Conservation (phyloP, 2,797 vertebrate species). For the Clarias pachynema region DNA sequence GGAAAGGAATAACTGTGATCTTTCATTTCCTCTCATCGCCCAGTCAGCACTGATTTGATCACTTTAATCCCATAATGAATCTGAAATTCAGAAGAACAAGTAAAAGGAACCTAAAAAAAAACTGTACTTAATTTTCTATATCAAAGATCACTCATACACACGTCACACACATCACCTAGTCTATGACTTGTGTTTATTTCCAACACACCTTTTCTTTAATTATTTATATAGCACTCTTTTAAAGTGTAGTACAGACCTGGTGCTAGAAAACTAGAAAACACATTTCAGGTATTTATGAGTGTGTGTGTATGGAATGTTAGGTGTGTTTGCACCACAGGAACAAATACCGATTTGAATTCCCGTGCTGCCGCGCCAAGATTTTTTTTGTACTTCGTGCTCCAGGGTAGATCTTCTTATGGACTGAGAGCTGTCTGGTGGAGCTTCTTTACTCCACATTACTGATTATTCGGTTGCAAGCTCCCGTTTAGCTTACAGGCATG, state of each 20-base stretch:
- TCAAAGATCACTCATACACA: not conserved
- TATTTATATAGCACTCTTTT: not conserved
- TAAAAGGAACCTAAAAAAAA: not conserved
- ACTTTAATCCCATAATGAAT: not conserved
- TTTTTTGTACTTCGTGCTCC: not conserved
- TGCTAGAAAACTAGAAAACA: too few relatives aligned
- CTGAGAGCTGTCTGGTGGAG: too few relatives aligned
- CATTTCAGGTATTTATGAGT: not conserved
- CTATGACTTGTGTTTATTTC: not conserved
- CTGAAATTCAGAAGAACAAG: not conserved
- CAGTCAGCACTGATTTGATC: not conserved
- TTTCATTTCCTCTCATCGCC: not conserved
- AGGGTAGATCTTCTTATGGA: conserved; percentile 4
- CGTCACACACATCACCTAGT: not conserved
- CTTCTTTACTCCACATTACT: not conserved
- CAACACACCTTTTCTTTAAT: not conserved
- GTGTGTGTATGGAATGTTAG: not conserved
- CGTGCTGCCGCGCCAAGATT: too few relatives aligned
- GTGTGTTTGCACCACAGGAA: not conserved
- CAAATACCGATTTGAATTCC: not conserved
- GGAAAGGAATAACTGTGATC: not conserved
- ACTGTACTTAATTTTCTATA: too few relatives aligned
- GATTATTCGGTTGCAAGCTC: not conserved
- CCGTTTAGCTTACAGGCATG: not conserved
- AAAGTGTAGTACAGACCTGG: not conserved